Base-by-base conservation (phyloP, 1,140 invertebrate genomes). In the Asbolus verrucosus region DNA sequence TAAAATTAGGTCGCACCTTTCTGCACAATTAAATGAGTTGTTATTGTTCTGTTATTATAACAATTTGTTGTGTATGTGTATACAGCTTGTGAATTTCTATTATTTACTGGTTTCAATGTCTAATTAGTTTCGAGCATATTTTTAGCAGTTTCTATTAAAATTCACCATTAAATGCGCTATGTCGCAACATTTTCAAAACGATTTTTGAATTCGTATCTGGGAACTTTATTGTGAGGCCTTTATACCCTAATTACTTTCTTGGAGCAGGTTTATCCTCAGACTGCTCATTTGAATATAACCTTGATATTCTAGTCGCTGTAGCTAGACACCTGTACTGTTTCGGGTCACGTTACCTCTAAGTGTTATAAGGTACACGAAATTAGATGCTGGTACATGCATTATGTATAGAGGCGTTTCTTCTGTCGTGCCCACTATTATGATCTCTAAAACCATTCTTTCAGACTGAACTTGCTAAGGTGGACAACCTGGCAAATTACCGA, bases 21-120 rank as follows among this genome's bases (percentile, higher is more conserved):
- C 46, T 54, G 46, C 46, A 54, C 46, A 54, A 54, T 54, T 54
- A 27, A 54, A 54, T 27, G 46, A 54, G 18, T 1, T 6, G 46
- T 6, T 54, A 54, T 54, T 54, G 46, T 54, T 54, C 41, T 16
- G 18, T 9, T 16, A 8, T 46, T 46, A 27, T n/a, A 54, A 13
- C 46, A 27, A 54, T 54, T 54, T 54, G 46, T 54, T 11, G 46
- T 54, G n/a, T n/a, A n/a, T n/a, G n/a, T n/a, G n/a, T n/a, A n/a
- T n/a, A n/a, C 3, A 21, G 19, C 46, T 54, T 54, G 46, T 24
- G 46, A 54, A 54, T 27, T 54, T 54, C 46, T 54, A 54, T 54
- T 54, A 54, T 54, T 54, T 27, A n/a, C 19, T 27, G 11, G 19
- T n/a, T 54, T 36, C 5, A n/a, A n/a, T 4, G 33, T n/a, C 33